These are phyloP conservation scores for Hycleus cichorii DNA, from an alignment of 1,140 invertebrate genomes.

Conservation along the genomic window DNA sequence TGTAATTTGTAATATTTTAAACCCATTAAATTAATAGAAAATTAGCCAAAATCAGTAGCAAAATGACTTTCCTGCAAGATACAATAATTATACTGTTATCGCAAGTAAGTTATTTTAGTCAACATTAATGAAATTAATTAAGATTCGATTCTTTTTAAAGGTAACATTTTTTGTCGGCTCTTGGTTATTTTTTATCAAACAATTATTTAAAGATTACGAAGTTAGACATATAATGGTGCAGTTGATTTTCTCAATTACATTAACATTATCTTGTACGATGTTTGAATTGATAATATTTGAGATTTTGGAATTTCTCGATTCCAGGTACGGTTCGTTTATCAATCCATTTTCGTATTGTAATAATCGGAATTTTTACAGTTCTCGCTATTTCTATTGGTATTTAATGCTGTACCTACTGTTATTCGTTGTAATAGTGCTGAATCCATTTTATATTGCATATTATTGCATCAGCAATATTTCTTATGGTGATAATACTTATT, in stretches of 20 bases:
- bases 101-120: slow-evolving; percentile 46
- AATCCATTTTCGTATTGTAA: slow-evolving; percentile 7
- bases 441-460: slow-evolving; percentile 97
- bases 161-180: slow-evolving; percentile 91
- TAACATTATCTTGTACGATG: slow-evolving; percentile 97
- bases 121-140: slow-evolving; percentile 10
- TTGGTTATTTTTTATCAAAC: slow-evolving; percentile 98
- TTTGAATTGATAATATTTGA: slow-evolving; percentile 99
- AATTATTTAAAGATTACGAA: slow-evolving; percentile 97
- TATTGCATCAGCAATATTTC: slow-evolving; percentile 87
- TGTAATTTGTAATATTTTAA: no score
- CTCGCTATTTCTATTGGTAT: slow-evolving; percentile 95
- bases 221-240: slow-evolving; percentile 91
- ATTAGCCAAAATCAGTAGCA: no score
- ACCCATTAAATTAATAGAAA: not conserved
- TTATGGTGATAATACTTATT: slow-evolving; percentile 64
- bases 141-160: slow-evolving; percentile 50
- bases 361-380: slow-evolving; percentile 55
- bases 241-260: slow-evolving; percentile 93
- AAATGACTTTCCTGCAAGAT: slow-evolving; percentile 61
- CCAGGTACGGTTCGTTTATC: slow-evolving; percentile 31
- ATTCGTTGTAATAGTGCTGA: slow-evolving; percentile 90
- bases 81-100: slow-evolving; percentile 59
- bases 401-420: slow-evolving; percentile 84
- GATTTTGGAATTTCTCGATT: slow-evolving; percentile 88